A percentile compares a stretch with the other conserved stretches of the same genome.
Conservation (phyloP, 1,140 invertebrate genomes). For the Araneus ventricosus region DNA sequence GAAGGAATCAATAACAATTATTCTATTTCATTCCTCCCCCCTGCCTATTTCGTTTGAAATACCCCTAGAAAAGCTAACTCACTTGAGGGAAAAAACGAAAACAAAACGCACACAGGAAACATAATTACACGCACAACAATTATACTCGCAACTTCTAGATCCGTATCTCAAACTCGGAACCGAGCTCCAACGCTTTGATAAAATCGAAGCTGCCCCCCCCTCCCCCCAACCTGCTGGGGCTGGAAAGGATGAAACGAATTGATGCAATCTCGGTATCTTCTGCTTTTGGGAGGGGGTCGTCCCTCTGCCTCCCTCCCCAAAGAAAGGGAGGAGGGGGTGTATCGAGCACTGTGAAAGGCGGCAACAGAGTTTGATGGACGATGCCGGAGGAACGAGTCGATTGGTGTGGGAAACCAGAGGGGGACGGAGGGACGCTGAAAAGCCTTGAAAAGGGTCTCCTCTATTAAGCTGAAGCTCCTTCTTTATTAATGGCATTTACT, state of each 20-base stretch:
- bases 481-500: slow-evolving; percentile 30
- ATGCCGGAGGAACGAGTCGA: slow-evolving; percentile 37
- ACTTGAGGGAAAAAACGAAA: neutral
- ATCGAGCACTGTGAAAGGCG: neutral
- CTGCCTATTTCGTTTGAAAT: too few relatives aligned
- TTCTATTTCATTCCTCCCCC: too few relatives aligned
- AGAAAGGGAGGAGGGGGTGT: neutral
- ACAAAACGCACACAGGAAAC: neutral
- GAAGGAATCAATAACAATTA: too few relatives aligned
- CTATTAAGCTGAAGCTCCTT: neutral
- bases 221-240: neutral
- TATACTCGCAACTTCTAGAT: neutral
- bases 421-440: neutral
- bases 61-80: too few relatives aligned
- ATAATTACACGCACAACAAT: slow-evolving; percentile 10
- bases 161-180: neutral
- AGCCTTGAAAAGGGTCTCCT: slow-evolving; percentile 22
- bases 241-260: slow-evolving; percentile 27
- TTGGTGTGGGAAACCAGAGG: slow-evolving; percentile 54
- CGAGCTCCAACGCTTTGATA: neutral
- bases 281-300: neutral
- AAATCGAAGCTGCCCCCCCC: neutral
- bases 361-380: slow-evolving; percentile 52
- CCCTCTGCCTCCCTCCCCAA: neutral
- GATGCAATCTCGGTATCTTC: slow-evolving; percentile 44